Evolutionary conservation across 1,140 invertebrate genomes (phyloP).

Genomic region (Mamestra configurata): DNA sequence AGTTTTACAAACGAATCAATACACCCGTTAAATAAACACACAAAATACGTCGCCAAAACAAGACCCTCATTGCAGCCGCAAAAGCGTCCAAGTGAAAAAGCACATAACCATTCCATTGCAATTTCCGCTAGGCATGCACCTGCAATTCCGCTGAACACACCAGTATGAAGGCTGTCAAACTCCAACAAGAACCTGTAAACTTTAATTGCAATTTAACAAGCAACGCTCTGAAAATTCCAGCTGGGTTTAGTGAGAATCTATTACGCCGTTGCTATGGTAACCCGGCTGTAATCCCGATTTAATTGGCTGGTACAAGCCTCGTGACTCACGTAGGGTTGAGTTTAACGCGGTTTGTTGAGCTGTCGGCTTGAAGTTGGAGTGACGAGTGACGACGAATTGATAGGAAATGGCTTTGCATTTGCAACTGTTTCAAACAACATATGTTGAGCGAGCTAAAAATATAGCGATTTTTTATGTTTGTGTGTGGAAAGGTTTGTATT

Average conservation of each 20-base stretch:
- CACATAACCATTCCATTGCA: background rate
- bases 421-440: too few species aligned
- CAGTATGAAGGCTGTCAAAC: conserved; percentile 5
- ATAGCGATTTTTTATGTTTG: too few species aligned
- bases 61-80: background rate
- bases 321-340: conserved; percentile 21
- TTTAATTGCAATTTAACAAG: conserved; percentile 41
- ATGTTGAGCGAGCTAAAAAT: too few species aligned
- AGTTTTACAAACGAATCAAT: too few species aligned
- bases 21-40: too few species aligned
- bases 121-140: background rate
- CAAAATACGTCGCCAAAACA: background rate
- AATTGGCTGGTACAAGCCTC: conserved; percentile 35
- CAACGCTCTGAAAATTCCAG: conserved; percentile 29
- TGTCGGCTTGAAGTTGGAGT: background rate
- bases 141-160: background rate
- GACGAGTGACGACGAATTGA: background rate
- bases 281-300: conserved; percentile 35
- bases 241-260: conserved; percentile 38
- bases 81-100: background rate
- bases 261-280: conserved; percentile 43
- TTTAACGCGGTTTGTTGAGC: conserved; percentile 3
- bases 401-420: background rate
- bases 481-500: too few species aligned
- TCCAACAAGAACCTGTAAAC: conserved; percentile 18